Base-by-base conservation (phyloP, 1,140 invertebrate genomes). In the Aporrectodea caliginosa region DNA sequence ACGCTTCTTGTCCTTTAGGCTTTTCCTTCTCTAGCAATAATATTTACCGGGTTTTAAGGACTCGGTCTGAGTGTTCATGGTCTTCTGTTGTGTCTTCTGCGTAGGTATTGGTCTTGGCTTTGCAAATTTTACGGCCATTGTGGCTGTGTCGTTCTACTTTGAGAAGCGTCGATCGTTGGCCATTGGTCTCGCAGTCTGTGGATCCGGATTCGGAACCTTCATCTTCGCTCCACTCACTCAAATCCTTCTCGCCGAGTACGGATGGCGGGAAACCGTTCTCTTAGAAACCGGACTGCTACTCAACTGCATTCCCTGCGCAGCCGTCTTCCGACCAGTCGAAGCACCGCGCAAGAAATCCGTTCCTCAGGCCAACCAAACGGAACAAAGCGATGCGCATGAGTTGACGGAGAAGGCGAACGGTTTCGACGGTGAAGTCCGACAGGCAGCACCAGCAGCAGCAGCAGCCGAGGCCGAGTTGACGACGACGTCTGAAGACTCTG, bases 131-230 rank as follows among this genome's bases (percentile, higher is more conserved):
- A 95, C 96, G 0, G 95, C 96, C 70, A 97, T 98, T 79, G 95
- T 97, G 31, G 94, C 93, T 85, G 96, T 98, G 12, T 96, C 95
- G 1, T 94, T 93, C 80, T 98, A 97, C 90, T 98, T 98, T 85
- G 95, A 98, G 83, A 93, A 93, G 82, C 93, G 92, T 81, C 90
- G 96, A 74, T 95, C 95, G 1, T 90, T 98, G 81, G 96, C 96
- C 1, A 98, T 95, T 0, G 93, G 93, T 1, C 96, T 99, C 31
- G 96, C 96, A 0, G 95, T 98, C 0, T 97, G 95, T 84, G 96
- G 96, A 1, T 96, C 95, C 2, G 90, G 90, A 27, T 85, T 91
- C 12, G 94, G 95, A 0, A 97, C 95, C 0, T 96, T 97, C 85
- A 92, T 97, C 75, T 96, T 97, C 87, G 93, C 95, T 0, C 95